Evolutionary conservation across 2,797 vertebrate species (phyloP).

Genomic region (Meda fulgida): DNA sequence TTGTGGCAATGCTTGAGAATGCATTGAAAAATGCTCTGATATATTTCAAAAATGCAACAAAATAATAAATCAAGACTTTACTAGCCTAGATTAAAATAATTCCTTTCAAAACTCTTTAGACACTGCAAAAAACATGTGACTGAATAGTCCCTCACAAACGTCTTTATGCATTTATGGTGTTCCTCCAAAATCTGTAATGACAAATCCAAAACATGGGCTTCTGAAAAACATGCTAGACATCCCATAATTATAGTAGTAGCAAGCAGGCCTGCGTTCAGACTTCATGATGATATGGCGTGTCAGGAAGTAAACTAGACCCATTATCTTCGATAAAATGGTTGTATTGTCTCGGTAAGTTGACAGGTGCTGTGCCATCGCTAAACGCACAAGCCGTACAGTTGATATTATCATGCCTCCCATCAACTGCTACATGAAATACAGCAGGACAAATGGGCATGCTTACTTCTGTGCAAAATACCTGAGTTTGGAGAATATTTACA

Average conservation of each 20-base stretch:
- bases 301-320: constrained; percentile 72
- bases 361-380: constrained; percentile 45
- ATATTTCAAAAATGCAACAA: background rate
- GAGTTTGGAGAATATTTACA: background rate
- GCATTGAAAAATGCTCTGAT: background rate
- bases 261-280: constrained; percentile 51
- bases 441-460: constrained; percentile 29
- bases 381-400: constrained; percentile 46
- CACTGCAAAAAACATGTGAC: background rate
- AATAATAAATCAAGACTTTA: background rate
- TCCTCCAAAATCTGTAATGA: background rate
- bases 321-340: constrained; percentile 72
- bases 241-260: constrained; percentile 55
- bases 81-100: background rate
- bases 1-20: background rate
- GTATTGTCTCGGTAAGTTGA: constrained; percentile 57
- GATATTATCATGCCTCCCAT: constrained; percentile 55
- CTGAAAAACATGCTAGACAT: constrained; percentile 51
- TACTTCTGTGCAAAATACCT: constrained; percentile 10
- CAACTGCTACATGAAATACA: constrained; percentile 37
- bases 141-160: background rate
- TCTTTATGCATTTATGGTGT: background rate
- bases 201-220: constrained; percentile 11
- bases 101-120: background rate
- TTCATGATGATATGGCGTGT: constrained; percentile 66